Conservation (phyloP, 2,113 vertebrate species). For the Tringa solitaria region DNA sequence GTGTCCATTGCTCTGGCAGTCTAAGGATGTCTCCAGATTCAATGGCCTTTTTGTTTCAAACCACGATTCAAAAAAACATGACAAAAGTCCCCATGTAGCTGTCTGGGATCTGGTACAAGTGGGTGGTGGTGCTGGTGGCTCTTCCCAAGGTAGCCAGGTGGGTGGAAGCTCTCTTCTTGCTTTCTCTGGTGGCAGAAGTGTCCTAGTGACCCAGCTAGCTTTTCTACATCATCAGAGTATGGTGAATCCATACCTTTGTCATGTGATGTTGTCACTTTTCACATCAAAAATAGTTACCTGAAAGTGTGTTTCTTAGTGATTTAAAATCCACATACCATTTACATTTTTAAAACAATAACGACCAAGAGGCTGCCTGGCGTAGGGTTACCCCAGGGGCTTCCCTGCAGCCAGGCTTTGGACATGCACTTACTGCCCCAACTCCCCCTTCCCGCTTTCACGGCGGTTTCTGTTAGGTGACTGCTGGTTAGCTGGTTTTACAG, state of each 20-base stretch:
- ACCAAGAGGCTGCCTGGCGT: background rate
- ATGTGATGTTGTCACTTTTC: background rate
- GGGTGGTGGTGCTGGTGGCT: background rate
- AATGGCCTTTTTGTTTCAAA: background rate
- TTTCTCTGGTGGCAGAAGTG: background rate
- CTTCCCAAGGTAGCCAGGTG: background rate
- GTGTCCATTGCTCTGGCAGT: background rate
- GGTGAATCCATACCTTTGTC: background rate
- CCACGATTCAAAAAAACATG: background rate
- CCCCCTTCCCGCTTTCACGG: fast-evolving
- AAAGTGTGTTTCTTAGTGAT: background rate
- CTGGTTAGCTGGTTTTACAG: background rate
- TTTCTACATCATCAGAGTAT: background rate
- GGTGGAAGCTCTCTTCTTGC: background rate
- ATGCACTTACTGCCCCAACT: fast-evolving
- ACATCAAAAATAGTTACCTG: background rate
- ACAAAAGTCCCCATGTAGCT: background rate
- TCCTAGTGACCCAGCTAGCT: background rate
- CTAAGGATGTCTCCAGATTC: background rate
- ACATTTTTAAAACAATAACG: background rate
- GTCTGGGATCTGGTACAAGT: background rate
- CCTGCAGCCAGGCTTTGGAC: background rate
- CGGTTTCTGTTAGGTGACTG: fast-evolving
- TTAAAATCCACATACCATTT: background rate
- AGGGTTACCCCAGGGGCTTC: background rate